Base-by-base conservation (phyloP, 2,888 invertebrate species). In the Suillia variegata region DNA sequence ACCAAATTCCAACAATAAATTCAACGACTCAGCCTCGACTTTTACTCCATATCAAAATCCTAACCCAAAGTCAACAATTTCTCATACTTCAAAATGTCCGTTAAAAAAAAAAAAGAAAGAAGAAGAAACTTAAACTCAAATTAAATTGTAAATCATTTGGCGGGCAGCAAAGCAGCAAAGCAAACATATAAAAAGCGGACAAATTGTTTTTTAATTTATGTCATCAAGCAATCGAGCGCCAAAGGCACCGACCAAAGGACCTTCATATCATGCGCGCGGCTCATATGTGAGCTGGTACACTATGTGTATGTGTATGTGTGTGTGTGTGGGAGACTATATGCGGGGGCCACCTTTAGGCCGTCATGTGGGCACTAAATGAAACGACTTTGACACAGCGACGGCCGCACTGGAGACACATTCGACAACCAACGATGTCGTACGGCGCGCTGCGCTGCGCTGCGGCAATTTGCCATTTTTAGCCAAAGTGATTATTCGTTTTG, bases 121-220 rank as follows among this genome's bases (percentile, higher is more conserved):
- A 22, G 17, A 48, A 47, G 49, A 21, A 48, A 22, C 21, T 33
- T 34, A 58, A 54, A 58, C 48, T 58, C 33, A 58, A 58, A 58
- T 54, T 58, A 58, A 58, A 58, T 54, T 58, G 58, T 58, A 58
- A 58, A 58, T 58, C 58, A 58, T 58, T 58, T 45, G 21, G n/a
- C n/a, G n/a, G n/a, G n/a, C n/a, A n/a, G n/a, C n/a, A n/a, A n/a
- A n/a, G n/a, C 38, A 15, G 24, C 51, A 56, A 13, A 17, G 20
- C 20, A 26, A 54, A 48, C 38, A 61, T 24, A 22, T 12, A 53
- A 56, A 56, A 61, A 56, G 38, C 13, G 52, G 45, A 61, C 56
- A 70, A 74, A 71, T 73, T 71, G 65, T 65, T 67, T 68, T 65
- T 70, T 71, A 74, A 73, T 73, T 73, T 74, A 75, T 61, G 58